Conservation (phyloP, 2,113 vertebrate species). For the Actenoides lindsayi region DNA sequence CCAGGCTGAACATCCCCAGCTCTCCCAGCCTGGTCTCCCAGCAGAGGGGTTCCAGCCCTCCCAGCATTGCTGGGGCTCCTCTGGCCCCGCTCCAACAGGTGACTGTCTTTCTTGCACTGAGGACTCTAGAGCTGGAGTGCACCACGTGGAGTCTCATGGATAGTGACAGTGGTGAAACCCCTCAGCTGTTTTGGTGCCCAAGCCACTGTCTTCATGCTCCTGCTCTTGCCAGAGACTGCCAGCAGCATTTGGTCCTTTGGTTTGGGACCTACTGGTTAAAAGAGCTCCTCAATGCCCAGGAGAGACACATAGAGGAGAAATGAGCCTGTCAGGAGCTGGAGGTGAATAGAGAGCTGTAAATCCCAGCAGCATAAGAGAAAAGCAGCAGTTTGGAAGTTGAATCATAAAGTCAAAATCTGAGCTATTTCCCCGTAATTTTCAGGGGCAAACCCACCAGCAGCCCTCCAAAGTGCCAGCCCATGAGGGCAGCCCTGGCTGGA, state of each 20-base stretch:
- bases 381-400: not conserved
- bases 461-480: fast-evolving
- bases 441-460: not conserved
- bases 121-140: not conserved
- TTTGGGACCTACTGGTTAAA: not conserved
- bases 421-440: not conserved
- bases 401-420: too few relatives aligned
- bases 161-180: not conserved
- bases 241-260: not conserved
- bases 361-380: not conserved
- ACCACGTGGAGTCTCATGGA: not conserved
- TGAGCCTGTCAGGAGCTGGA: not conserved
- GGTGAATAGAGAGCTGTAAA: fast-evolving
- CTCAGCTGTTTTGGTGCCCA: not conserved
- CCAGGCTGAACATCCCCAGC: too few relatives aligned
- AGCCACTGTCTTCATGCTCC: not conserved
- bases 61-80: too few relatives aligned
- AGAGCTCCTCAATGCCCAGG: not conserved
- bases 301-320: not conserved
- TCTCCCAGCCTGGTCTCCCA: not conserved
- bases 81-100: too few relatives aligned
- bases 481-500: fast-evolving
- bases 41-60: too few relatives aligned
- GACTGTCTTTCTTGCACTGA: too few relatives aligned
- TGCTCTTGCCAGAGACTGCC: not conserved